A percentile compares a stretch with the other conserved stretches of the same genome.
phyloP scores from a whole-genome alignment of 2,113 vertebrate species.

The Rousettus leschenaultii region DNA sequence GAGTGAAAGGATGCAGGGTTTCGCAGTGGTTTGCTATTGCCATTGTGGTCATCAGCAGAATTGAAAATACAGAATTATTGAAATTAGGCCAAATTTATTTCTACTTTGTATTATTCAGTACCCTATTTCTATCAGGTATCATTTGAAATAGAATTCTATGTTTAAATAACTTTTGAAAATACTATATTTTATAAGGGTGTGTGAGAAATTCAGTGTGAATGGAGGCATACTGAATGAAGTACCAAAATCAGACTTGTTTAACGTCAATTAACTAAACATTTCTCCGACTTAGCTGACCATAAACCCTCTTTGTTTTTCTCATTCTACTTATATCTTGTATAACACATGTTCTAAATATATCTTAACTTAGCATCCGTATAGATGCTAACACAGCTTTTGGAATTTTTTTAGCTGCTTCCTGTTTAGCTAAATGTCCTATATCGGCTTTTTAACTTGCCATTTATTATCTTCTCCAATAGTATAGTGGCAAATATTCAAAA shows the following conservation, averaged over 20 bases:
- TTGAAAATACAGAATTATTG: background rate
- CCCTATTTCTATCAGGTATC: background rate
- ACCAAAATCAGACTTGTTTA: background rate
- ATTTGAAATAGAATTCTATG: background rate
- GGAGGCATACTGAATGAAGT: background rate
- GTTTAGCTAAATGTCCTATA: background rate
- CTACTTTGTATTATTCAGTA: background rate
- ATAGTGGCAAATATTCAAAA: background rate
- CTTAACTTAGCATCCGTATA: background rate
- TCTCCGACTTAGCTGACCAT: background rate
- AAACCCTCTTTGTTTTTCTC: background rate
- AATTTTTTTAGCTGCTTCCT: background rate
- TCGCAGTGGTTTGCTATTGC: background rate
- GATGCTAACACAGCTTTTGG: background rate
- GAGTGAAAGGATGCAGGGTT: background rate
- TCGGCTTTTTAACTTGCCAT: background rate
- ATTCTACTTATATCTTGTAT: background rate
- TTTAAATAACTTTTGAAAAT: background rate
- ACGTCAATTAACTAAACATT: background rate
- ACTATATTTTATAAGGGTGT: background rate
- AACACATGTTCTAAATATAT: background rate
- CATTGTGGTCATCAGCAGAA: background rate
- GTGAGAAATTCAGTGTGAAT: background rate
- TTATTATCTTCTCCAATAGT: background rate
- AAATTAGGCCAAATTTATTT: background rate